Percentiles rank a stretch among this genome's conserved stretches.
These are phyloP conservation scores for Melanotaenia parkinsoni DNA, from an alignment of 2,797 vertebrate genomes.

Conservation along the genomic window DNA sequence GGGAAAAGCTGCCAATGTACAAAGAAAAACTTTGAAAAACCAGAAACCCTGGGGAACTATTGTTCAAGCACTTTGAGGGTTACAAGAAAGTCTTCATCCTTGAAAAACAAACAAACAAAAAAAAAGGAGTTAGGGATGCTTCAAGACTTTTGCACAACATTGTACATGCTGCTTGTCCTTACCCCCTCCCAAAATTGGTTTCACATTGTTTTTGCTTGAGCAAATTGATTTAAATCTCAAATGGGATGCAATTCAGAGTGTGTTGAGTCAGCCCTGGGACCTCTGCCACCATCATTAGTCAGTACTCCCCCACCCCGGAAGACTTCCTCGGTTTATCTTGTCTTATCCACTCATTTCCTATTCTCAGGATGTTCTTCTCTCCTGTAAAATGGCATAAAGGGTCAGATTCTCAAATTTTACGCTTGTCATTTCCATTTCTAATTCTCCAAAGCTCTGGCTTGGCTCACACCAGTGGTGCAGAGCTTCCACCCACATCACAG, in stretches of 20 bases:
- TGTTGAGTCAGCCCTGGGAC: constrained; percentile 51
- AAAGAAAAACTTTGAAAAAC: too few species aligned
- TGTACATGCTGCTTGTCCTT: too few species aligned
- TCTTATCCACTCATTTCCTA: constrained; percentile 23
- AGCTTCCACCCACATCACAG: constrained; percentile 53
- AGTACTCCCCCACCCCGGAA: constrained; percentile 29
- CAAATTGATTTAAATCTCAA: constrained; percentile 52
- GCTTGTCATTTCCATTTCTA: constrained; percentile 68
- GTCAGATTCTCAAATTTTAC: constrained; percentile 59
- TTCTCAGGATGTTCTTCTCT: constrained; percentile 35
- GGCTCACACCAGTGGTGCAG: constrained; percentile 48
- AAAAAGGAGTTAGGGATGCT: too few species aligned
- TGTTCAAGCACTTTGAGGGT: too few species aligned
- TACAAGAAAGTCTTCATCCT: too few species aligned
- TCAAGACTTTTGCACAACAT: too few species aligned
- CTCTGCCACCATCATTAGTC: constrained; percentile 63
- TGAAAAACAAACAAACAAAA: too few species aligned
- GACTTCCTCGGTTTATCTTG: constrained; percentile 20
- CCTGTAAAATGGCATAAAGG: constrained; percentile 57
- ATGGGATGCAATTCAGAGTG: constrained; percentile 38
- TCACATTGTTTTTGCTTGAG: constrained; percentile 20
- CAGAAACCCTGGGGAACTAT: too few species aligned
- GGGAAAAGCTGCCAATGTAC: too few species aligned
- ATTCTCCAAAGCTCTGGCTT: constrained; percentile 55
- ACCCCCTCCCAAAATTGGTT: not conserved